Evolutionary conservation across 2,113 vertebrate genomes (phyloP).

Genomic region (Maylandia zebra): DNA sequence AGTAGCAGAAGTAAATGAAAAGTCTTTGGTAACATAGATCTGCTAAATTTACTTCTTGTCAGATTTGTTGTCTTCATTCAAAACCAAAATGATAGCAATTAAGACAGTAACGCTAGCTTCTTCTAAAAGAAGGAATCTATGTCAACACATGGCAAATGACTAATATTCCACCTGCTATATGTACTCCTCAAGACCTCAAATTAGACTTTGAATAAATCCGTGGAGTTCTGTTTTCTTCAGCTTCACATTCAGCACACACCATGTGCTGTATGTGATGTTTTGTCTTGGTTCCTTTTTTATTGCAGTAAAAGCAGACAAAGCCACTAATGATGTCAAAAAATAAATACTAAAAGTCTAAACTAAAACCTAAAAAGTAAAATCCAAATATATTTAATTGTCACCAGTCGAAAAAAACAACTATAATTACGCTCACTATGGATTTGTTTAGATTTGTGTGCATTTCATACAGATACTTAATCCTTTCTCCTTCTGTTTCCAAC

Average conservation of each 20-base stretch:
- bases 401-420: neutral
- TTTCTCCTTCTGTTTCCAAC: neutral
- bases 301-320: neutral
- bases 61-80: neutral
- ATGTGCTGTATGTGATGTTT: accelerated
- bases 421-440: neutral
- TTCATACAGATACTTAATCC: neutral
- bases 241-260: neutral
- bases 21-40: neutral
- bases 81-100: neutral
- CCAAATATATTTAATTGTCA: neutral
- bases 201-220: neutral
- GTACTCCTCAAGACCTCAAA: neutral
- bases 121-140: neutral
- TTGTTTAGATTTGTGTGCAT: neutral
- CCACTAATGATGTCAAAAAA: neutral
- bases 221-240: neutral
- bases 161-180: neutral
- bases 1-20: neutral
- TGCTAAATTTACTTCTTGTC: neutral
- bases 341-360: neutral
- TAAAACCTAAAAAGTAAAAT: neutral
- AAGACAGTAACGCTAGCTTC: neutral
- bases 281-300: neutral
- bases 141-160: neutral